Conservation (phyloP, 2,797 vertebrate genomes). For the Pseudochromis fuscus region DNA sequence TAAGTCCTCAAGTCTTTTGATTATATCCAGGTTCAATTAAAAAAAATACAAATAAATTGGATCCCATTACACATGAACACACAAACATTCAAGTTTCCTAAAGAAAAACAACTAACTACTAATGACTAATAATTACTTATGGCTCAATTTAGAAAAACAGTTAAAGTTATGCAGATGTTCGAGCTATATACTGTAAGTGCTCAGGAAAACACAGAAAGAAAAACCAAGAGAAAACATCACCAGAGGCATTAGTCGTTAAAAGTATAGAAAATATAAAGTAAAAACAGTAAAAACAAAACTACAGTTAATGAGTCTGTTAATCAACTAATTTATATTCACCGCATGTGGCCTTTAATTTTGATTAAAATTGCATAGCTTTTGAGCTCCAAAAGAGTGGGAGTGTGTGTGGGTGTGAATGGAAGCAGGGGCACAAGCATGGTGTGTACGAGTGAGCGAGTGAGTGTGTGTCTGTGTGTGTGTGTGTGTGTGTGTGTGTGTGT, state of each 20-base stretch:
- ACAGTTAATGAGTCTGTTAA: conserved; percentile 56
- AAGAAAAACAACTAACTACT: background rate
- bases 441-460: too few relatives aligned
- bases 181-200: conserved; percentile 2
- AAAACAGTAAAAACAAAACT: conserved; percentile 46
- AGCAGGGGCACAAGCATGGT: too few relatives aligned
- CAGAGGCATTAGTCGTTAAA: conserved; percentile 29
- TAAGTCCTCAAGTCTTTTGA: background rate
- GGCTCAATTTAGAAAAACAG: conserved; percentile 22
- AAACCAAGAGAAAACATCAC: conserved; percentile 9
- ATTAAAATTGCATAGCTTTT: conserved; percentile 64
- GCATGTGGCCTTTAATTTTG: conserved; percentile 65
- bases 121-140: conserved; percentile 25
- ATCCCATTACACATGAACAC: too few relatives aligned
- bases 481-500: conserved; percentile 9
- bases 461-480: conserved; percentile 55
- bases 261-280: conserved; percentile 33
- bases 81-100: background rate
- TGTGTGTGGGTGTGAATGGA: conserved; percentile 62
- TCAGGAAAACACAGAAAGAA: conserved; percentile 28
- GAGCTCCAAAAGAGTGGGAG: conserved; percentile 57
- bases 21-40: background rate
- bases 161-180: background rate
- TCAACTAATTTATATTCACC: conserved; percentile 67
- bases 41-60: too few relatives aligned